A percentile compares a stretch with the other conserved stretches of the same genome.
phyloP scores from a whole-genome alignment of 2,888 invertebrate species.

The Lochmaea crataegi region DNA sequence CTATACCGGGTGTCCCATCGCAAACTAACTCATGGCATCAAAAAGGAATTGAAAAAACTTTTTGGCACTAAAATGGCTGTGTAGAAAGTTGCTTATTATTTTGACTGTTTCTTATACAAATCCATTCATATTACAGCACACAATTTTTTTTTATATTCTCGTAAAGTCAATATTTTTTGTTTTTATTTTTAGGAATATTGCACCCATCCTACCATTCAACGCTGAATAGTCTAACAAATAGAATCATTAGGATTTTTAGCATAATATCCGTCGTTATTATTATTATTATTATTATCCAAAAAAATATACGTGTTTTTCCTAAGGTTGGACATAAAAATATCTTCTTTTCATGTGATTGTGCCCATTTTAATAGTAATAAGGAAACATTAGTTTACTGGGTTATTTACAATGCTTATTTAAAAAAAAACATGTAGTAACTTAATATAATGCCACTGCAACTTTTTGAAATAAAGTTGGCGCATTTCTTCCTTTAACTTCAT shows the following conservation, averaged over 20 bases:
- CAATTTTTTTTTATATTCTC: constrained; percentile 29
- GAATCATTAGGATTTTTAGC: constrained; percentile 52
- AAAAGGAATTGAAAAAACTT: no score
- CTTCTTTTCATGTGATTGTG: constrained; percentile 24
- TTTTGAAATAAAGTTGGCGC: no score
- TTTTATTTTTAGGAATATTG: constrained; percentile 61
- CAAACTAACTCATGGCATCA: no score
- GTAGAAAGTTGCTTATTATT: neutral
- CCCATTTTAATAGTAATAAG: constrained; percentile 38
- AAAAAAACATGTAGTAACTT: no score
- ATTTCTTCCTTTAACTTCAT: no score
- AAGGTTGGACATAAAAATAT: constrained; percentile 17
- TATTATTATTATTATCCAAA: constrained; percentile 40
- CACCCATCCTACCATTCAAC: constrained; percentile 66
- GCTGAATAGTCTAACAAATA: constrained; percentile 58
- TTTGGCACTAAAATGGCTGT: no score
- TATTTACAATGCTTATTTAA: no score
- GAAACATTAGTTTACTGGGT: neutral
- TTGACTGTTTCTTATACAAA: constrained; percentile 7
- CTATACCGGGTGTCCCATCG: no score
- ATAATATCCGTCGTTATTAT: constrained; percentile 28
- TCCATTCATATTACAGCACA: neutral
- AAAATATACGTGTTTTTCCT: constrained; percentile 50
- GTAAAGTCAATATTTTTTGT: constrained; percentile 18
- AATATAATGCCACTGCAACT: no score